These are phyloP conservation scores for Candidula unifasciata DNA, from an alignment of 2,888 invertebrate species.

Conservation along the genomic window DNA sequence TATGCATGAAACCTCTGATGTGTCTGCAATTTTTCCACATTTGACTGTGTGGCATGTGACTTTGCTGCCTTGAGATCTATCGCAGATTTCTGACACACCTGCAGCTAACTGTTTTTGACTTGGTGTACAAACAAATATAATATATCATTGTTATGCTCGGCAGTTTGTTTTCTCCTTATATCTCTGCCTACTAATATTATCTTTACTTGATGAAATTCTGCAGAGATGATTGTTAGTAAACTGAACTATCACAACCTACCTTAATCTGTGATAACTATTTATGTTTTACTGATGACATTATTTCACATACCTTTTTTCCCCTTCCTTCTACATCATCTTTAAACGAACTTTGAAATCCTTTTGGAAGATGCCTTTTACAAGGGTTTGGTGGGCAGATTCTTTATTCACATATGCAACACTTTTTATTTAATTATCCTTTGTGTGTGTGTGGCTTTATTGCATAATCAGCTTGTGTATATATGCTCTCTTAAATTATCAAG, in stretches of 20 bases:
- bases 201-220: neutral
- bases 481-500: slow-evolving; percentile 5
- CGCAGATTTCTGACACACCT: too few relatives aligned
- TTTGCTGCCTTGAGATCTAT: too few relatives aligned
- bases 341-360: neutral
- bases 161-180: neutral
- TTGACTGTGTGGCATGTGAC: too few relatives aligned
- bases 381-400: neutral
- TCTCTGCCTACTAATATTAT: neutral
- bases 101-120: too few relatives aligned
- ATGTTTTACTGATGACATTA: neutral
- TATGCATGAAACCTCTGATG: too few relatives aligned
- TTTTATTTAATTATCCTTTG: neutral
- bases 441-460: neutral
- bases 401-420: neutral
- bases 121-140: too few relatives aligned
- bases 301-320: neutral
- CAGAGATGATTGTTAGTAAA: neutral
- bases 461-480: slow-evolving; percentile 11
- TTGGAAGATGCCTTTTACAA: neutral
- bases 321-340: neutral
- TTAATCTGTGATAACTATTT: slow-evolving; percentile 23
- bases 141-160: neutral
- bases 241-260: neutral
- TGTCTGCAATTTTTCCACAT: too few relatives aligned